Evolutionary conservation across 2,888 invertebrate species (phyloP).

Genomic region (Eristalinus sepulchralis): DNA sequence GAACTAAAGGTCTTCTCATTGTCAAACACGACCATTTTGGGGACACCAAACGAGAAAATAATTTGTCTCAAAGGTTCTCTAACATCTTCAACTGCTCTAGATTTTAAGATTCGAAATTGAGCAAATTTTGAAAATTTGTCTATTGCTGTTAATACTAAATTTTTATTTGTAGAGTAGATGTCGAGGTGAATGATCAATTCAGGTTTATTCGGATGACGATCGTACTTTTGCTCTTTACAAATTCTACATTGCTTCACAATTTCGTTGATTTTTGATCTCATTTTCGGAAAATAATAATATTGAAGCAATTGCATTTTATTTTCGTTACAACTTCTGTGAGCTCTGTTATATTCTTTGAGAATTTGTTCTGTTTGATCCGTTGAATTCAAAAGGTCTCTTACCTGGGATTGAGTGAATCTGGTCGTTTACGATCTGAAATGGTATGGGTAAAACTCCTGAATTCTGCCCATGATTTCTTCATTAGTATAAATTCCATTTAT

Average conservation of each 20-base stretch:
- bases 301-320: slow-evolving; percentile 9
- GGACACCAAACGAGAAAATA: slow-evolving; percentile 29
- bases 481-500: no score
- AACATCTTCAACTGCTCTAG: slow-evolving; percentile 2
- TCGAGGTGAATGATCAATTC: slow-evolving; percentile 39
- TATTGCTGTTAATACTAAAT: background rate
- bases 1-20: slow-evolving; percentile 22
- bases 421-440: no score
- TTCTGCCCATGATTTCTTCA: no score
- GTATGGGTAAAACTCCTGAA: no score
- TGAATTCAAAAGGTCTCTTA: slow-evolving; percentile 1
- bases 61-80: slow-evolving; percentile 21
- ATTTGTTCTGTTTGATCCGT: slow-evolving; percentile 4
- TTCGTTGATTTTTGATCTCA: background rate
- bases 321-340: slow-evolving; percentile 15
- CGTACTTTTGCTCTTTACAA: slow-evolving; percentile 36
- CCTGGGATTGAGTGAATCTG: background rate
- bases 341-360: slow-evolving; percentile 21
- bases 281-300: slow-evolving; percentile 17
- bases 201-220: slow-evolving; percentile 23
- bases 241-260: slow-evolving; percentile 16
- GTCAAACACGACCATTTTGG: slow-evolving; percentile 11
- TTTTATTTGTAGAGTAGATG: slow-evolving; percentile 11
- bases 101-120: background rate
- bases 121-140: slow-evolving; percentile 38